Conservation (phyloP, 2,797 vertebrate genomes). For the Gallirallus australis region DNA sequence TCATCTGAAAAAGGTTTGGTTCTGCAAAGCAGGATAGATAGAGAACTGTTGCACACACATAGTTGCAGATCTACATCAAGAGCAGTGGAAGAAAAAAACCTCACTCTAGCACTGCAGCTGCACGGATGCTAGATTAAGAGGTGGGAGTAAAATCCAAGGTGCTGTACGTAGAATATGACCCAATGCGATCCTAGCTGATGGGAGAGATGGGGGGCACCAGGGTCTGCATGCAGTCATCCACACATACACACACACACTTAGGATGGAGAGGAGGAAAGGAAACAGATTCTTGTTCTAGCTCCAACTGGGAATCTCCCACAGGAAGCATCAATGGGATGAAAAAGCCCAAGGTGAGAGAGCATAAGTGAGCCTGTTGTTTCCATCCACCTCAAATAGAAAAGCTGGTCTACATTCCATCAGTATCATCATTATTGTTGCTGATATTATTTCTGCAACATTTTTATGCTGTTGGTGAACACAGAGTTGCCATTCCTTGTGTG, state of each 20-base stretch:
- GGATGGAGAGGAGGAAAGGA: not conserved
- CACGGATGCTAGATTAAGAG: not conserved
- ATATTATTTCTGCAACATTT: not conserved
- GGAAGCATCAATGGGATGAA: not conserved
- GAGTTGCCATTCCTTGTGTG: not conserved
- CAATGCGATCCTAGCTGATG: too few species aligned
- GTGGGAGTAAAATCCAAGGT: fast-evolving
- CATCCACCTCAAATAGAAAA: not conserved
- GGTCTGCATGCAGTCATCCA: not conserved
- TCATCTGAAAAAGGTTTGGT: not conserved
- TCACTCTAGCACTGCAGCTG: fast-evolving
- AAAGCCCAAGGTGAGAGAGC: not conserved
- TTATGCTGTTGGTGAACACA: not conserved
- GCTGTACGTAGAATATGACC: not conserved
- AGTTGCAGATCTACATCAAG: not conserved
- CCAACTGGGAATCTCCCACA: not conserved
- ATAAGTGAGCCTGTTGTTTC: not conserved
- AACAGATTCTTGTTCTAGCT: not conserved
- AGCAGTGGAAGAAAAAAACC: not conserved
- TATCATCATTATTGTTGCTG: not conserved
- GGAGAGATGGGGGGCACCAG: not conserved
- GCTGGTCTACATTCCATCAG: not conserved
- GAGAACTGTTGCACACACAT: not conserved
- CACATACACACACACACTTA: too few species aligned
- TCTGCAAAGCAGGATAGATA: not conserved